phyloP scores from a whole-genome alignment of 2,797 vertebrate genomes.

The Pempheris klunzingeri region DNA sequence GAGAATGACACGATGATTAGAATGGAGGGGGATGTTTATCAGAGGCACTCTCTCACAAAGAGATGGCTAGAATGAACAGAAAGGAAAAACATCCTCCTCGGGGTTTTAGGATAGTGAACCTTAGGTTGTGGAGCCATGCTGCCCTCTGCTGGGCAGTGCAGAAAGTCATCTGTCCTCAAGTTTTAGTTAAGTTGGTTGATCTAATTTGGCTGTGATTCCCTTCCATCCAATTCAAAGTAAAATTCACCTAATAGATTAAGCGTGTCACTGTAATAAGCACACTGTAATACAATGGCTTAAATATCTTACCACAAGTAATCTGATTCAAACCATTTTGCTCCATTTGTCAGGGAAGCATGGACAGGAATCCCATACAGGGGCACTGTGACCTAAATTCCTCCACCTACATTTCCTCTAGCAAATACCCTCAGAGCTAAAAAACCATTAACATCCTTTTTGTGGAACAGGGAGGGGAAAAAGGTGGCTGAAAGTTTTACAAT shows the following conservation, averaged over 20 bases:
- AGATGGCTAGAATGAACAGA: conserved; percentile 73
- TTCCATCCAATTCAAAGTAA: conserved; percentile 21
- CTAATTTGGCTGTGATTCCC: conserved; percentile 37
- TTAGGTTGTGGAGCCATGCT: conserved; percentile 78
- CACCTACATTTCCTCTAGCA: conserved; percentile 70
- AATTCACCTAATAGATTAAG: conserved; percentile 58
- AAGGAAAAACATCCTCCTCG: conserved; percentile 66
- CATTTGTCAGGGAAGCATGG: conserved; percentile 57
- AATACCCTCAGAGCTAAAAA: conserved; percentile 67
- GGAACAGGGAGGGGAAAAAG: conserved; percentile 30
- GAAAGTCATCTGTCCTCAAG: conserved; percentile 19
- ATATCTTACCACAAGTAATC: conserved; percentile 49
- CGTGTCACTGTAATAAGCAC: conserved; percentile 41
- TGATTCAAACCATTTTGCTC: conserved; percentile 57
- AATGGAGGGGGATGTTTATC: conserved; percentile 83
- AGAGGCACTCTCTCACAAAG: conserved; percentile 83
- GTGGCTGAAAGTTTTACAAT: conserved; percentile 65
- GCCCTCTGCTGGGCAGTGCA: conserved; percentile 81
- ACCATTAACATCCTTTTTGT: conserved; percentile 68
- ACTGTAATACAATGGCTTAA: conserved; percentile 37
- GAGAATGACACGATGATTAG: conserved; percentile 86
- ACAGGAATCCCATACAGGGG: conserved; percentile 64
- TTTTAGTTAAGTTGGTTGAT: conserved; percentile 30
- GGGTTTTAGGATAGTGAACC: conserved; percentile 30
- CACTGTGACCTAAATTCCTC: conserved; percentile 76